phyloP scores from a whole-genome alignment of 2,888 invertebrate species.

The Zele albiditarsus region DNA sequence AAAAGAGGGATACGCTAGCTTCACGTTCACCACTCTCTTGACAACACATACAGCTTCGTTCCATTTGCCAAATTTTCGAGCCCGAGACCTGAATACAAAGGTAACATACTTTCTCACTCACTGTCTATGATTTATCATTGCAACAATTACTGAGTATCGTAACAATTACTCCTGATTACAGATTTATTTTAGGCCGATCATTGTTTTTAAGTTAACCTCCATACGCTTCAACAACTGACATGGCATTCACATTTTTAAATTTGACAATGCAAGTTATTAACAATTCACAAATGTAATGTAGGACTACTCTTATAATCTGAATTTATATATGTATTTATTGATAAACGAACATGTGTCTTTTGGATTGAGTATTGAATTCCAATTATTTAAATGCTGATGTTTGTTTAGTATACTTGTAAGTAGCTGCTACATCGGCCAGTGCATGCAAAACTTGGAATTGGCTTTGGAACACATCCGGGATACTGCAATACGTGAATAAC shows the following conservation, averaged over 20 bases:
- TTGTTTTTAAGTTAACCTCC: too few species aligned
- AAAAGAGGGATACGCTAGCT: constrained; percentile 89
- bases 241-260: too few species aligned
- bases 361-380: too few species aligned
- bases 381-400: not conserved
- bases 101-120: constrained; percentile 42
- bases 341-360: too few species aligned
- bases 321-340: too few species aligned
- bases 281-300: too few species aligned
- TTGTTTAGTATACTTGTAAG: constrained; percentile 81
- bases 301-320: too few species aligned
- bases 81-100: constrained; percentile 84
- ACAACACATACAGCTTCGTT: constrained; percentile 95
- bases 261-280: too few species aligned
- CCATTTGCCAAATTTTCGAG: constrained; percentile 97
- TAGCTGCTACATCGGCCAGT: constrained; percentile 93
- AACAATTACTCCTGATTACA: not conserved
- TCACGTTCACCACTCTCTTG: constrained; percentile 95
- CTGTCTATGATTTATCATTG: not conserved
- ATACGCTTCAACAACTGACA: too few species aligned
- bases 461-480: constrained; percentile 93
- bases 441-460: constrained; percentile 94
- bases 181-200: too few species aligned
- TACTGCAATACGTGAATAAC: constrained; percentile 93
- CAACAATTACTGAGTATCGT: not conserved